phyloP scores from a whole-genome alignment of 2,888 invertebrate species.

The Eumacrocentrus americanus region DNA sequence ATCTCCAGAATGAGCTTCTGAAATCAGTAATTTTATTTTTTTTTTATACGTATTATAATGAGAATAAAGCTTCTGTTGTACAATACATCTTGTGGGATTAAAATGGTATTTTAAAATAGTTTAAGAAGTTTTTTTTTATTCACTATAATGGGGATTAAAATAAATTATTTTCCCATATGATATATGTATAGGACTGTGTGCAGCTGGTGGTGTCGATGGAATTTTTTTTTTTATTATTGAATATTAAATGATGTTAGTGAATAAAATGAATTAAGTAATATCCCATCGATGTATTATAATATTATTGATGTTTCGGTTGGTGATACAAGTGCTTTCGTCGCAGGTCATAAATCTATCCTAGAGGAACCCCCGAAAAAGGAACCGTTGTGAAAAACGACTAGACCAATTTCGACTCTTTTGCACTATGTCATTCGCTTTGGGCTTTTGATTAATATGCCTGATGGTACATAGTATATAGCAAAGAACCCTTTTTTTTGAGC shows the following conservation, averaged over 20 bases:
- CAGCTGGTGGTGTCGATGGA: too few species aligned
- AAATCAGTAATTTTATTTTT: too few species aligned
- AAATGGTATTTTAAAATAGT: too few species aligned
- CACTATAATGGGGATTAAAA: too few species aligned
- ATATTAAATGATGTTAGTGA: not conserved
- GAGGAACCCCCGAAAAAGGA: not conserved
- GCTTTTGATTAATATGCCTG: constrained; percentile 46
- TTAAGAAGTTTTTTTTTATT: too few species aligned
- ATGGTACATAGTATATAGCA: constrained; percentile 1
- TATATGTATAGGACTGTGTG: too few species aligned
- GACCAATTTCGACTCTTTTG: constrained; percentile 23
- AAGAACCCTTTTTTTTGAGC: constrained; percentile 31
- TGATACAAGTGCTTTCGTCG: constrained; percentile 1
- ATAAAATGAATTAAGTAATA: constrained; percentile 9
- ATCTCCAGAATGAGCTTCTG: too few species aligned
- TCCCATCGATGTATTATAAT: not conserved
- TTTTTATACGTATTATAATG: too few species aligned
- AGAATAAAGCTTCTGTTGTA: too few species aligned
- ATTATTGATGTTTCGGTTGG: not conserved
- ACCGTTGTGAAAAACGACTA: constrained; percentile 26
- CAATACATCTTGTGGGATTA: too few species aligned
- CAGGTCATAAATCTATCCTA: constrained; percentile 11
- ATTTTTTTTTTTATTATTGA: too few species aligned
- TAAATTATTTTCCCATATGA: too few species aligned
- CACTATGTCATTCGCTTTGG: constrained; percentile 22